Evolutionary conservation across 2,797 vertebrate species (phyloP).

Genomic region (Coregonus suidteri): DNA sequence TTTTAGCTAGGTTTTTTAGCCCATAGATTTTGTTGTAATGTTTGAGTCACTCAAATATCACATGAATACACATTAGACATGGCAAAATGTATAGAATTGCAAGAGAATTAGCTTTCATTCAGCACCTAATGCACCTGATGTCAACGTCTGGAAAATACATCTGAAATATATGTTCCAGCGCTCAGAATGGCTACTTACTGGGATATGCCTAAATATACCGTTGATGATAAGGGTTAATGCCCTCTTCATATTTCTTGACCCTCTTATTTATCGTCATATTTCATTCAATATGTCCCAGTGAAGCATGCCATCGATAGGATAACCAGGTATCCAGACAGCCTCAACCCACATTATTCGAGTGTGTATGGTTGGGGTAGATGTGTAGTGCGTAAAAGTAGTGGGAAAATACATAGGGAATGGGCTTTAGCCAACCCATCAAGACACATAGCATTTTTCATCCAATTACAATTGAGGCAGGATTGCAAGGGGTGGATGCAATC

Average conservation of each 20-base stretch:
- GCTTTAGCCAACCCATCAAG: conserved; percentile 31
- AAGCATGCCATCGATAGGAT: neutral
- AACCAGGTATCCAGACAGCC: neutral
- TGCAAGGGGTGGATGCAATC: conserved; percentile 36
- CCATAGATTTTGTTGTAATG: no score
- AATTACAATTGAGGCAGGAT: conserved; percentile 53
- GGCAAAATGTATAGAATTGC: no score
- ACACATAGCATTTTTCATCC: conserved; percentile 41
- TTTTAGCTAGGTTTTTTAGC: no score
- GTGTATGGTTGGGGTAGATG: neutral
- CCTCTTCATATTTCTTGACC: neutral
- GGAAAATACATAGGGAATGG: conserved; percentile 58
- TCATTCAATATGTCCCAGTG: neutral
- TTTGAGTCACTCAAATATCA: no score
- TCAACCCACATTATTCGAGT: neutral
- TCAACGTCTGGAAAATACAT: no score
- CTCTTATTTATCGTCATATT: neutral
- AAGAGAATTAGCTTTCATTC: no score
- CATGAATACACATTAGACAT: no score
- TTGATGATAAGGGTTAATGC: neutral
- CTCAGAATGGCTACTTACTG: no score
- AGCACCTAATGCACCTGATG: no score
- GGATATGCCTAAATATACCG: no score
- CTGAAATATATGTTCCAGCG: no score
- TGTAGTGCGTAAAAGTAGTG: conserved; percentile 47